Base-by-base conservation (phyloP, 2,888 invertebrate genomes). In the Gymnosoma rotundatum region DNA sequence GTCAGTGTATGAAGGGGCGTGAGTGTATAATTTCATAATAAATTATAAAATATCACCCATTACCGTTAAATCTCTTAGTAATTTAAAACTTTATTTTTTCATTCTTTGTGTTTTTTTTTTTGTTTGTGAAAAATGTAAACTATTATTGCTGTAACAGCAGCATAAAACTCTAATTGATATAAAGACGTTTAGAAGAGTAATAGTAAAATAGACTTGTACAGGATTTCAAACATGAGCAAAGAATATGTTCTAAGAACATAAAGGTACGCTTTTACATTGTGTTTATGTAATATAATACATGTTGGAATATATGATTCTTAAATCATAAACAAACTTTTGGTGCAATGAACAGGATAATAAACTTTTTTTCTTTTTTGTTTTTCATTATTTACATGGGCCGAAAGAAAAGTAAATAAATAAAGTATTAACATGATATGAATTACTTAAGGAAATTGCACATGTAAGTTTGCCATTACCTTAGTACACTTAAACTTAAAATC, bases 21-120 rank as follows among this genome's bases (percentile, higher is more conserved):
- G 48, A 64, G 76, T 78, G 50, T 56, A 82, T 82, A 83, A 80
- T 66, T 80, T 60, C 67, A 56, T 64, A 78, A 83, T 83, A 83
- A 83, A 80, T 83, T 83, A 69, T 80, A 80, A 83, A 83, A 80
- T 83, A 83, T 83, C 76, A 83, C 76, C 83, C 83, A 80, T 83
- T 72, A 83, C 76, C 76, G 32, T 69, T 73, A 83, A 83, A 78
- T 83, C 76, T 78, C 36, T 38, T 56, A 48, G 82, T 64, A 78
- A 58, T 60, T 66, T 25, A 50, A 48, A 64, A 64, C 32, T 64
- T 63, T 63, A 25, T 25, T 25, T 66, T 36, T 38, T 64, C n/a
- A n/a, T n/a, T n/a, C n/a, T 52, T 58, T 50, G 10, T 56, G n/a
- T 58, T 63, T 25, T 32, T 1, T 20, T 16, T 16, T 61, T 61